A percentile compares a stretch with the other conserved stretches of the same genome.
phyloP scores from a whole-genome alignment of 30 jellyfish, hydroid and myxozoan species.

The Hydra vulgaris region DNA sequence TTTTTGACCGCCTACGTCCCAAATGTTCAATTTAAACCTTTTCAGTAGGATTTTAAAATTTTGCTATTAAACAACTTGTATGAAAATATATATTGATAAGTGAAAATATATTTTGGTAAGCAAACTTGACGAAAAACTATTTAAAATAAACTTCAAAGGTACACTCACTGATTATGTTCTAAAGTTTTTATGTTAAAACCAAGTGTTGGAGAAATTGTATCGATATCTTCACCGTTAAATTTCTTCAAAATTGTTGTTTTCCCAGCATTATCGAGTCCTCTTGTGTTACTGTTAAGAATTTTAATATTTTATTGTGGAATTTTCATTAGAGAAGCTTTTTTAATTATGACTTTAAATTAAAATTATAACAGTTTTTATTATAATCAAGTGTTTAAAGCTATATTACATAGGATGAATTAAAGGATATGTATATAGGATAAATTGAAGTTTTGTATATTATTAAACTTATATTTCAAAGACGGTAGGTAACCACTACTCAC shows the following conservation, averaged over 20 bases:
- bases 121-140: background rate
- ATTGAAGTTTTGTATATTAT: too few relatives aligned
- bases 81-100: background rate
- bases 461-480: too few relatives aligned
- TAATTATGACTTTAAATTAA: too few relatives aligned
- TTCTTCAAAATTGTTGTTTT: constrained; percentile 85
- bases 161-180: constrained; percentile 67
- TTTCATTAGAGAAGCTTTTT: too few relatives aligned
- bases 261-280: constrained; percentile 97
- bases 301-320: too few relatives aligned
- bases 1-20: constrained; percentile 99
- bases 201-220: constrained; percentile 80
- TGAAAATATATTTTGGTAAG: background rate
- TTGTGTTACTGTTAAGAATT: constrained; percentile 8
- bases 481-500: too few relatives aligned
- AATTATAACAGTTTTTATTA: too few relatives aligned
- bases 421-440: too few relatives aligned
- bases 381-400: too few relatives aligned
- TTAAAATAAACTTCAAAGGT: background rate
- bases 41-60: too few relatives aligned
- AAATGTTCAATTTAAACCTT: constrained; percentile 66
- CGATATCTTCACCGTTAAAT: constrained; percentile 92
- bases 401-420: too few relatives aligned
- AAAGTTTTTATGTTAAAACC: constrained; percentile 82
- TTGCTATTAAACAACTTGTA: background rate